phyloP scores from a whole-genome alignment of 1,140 invertebrate species.

The Plodia interpunctella region DNA sequence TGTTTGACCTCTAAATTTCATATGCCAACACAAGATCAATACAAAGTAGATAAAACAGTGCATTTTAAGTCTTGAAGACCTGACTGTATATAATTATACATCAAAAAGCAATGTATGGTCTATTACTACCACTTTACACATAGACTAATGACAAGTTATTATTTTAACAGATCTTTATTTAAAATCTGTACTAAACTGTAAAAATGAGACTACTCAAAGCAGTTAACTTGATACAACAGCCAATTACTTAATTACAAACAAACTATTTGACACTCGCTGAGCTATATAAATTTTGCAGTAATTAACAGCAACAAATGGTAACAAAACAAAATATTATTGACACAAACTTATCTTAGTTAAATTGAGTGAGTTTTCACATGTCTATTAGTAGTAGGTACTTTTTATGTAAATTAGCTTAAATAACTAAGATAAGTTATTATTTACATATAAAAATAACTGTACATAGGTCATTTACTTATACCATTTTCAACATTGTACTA shows the following conservation, averaged over 20 bases:
- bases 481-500: conserved; percentile 8
- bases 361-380: neutral
- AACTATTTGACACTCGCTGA: neutral
- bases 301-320: neutral
- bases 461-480: conserved; percentile 8
- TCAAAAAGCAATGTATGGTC: too few species aligned
- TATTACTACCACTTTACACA: too few species aligned
- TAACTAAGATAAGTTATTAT: conserved; percentile 11
- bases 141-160: too few species aligned
- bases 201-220: too few species aligned
- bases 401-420: neutral
- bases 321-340: neutral
- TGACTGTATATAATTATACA: too few species aligned
- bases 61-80: too few species aligned
- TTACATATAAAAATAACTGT: conserved; percentile 15
- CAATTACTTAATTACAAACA: neutral
- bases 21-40: too few species aligned
- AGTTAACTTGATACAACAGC: neutral
- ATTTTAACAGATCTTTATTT: too few species aligned
- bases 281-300: neutral
- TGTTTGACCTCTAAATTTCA: too few species aligned
- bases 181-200: too few species aligned
- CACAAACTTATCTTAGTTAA: conserved; percentile 1
- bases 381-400: neutral
- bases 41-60: too few species aligned